Conservation (phyloP, 2,888 invertebrate genomes). For the Orthosia incerta region DNA sequence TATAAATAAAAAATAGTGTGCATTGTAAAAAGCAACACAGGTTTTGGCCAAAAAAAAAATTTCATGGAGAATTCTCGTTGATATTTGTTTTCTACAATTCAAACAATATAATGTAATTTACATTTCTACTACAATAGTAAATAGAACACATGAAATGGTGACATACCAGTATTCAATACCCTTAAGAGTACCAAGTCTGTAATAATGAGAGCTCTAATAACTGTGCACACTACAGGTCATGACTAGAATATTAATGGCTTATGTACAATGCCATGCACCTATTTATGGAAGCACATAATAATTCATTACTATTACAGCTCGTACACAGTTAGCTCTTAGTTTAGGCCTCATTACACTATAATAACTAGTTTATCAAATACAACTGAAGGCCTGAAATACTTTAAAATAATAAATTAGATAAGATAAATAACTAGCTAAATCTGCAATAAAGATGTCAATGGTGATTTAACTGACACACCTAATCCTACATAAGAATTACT, state of each 20-base stretch:
- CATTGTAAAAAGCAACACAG: too few species aligned
- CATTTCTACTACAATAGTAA: neutral
- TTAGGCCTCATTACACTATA: constrained; percentile 4
- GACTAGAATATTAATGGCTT: constrained; percentile 50
- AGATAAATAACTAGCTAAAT: neutral
- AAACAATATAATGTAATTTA: neutral
- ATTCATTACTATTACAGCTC: constrained; percentile 19
- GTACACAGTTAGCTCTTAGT: neutral
- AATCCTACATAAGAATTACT: constrained; percentile 23
- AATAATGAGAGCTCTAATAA: constrained; percentile 30
- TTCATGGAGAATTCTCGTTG: too few species aligned
- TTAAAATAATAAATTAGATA: constrained; percentile 25
- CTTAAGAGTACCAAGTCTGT: neutral
- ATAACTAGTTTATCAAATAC: neutral
- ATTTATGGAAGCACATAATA: constrained; percentile 38
- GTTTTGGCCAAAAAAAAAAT: too few species aligned
- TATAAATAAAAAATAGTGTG: too few species aligned
- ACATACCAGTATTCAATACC: constrained; percentile 2
- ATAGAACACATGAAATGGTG: neutral
- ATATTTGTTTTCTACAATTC: neutral
- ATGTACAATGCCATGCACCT: constrained; percentile 38
- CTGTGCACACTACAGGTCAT: constrained; percentile 13
- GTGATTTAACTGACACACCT: constrained; percentile 8
- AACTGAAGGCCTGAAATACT: neutral
- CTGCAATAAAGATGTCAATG: constrained; percentile 14